phyloP scores from a whole-genome alignment of 2,888 invertebrate species.

The Uloborus plumipes region DNA sequence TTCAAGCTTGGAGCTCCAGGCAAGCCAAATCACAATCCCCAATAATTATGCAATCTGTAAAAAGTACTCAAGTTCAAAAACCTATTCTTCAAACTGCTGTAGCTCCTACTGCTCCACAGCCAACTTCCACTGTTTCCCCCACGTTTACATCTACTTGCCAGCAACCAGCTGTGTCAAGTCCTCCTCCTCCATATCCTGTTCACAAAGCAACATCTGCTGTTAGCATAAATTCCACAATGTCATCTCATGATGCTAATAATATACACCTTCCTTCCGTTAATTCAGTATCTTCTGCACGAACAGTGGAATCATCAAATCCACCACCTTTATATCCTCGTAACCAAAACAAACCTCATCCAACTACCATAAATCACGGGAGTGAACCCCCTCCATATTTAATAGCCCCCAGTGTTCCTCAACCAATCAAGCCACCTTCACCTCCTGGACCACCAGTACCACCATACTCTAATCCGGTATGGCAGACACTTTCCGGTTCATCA shows the following conservation, averaged over 20 bases:
- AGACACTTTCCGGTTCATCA: conserved; percentile 28
- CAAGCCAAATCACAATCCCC: conserved; percentile 92
- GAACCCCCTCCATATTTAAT: conserved; percentile 52
- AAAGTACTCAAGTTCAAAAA: conserved; percentile 93
- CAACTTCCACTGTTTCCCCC: conserved; percentile 40
- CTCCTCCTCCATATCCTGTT: conserved; percentile 59
- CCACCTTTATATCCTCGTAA: conserved; percentile 59
- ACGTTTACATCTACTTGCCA: conserved; percentile 36
- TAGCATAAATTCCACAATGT: conserved; percentile 45
- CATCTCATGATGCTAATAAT: conserved; percentile 29
- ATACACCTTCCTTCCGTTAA: conserved; percentile 18
- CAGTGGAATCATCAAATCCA: conserved; percentile 43
- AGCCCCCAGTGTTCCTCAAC: conserved; percentile 38
- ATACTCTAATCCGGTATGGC: conserved; percentile 59
- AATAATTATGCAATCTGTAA: conserved; percentile 96
- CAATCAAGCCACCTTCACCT: conserved; percentile 63
- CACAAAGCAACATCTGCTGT: conserved; percentile 54
- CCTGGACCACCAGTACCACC: conserved; percentile 66
- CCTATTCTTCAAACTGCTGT: conserved; percentile 95
- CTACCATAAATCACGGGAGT: conserved; percentile 23
- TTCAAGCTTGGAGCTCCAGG: conserved; percentile 86
- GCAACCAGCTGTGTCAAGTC: conserved; percentile 33
- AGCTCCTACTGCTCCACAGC: conserved; percentile 84
- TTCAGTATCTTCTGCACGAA: conserved; percentile 27
- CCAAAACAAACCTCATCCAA: conserved; percentile 45